These are phyloP conservation scores for Coracopsis vasa DNA, from an alignment of 2,113 vertebrate genomes.

Conservation along the genomic window DNA sequence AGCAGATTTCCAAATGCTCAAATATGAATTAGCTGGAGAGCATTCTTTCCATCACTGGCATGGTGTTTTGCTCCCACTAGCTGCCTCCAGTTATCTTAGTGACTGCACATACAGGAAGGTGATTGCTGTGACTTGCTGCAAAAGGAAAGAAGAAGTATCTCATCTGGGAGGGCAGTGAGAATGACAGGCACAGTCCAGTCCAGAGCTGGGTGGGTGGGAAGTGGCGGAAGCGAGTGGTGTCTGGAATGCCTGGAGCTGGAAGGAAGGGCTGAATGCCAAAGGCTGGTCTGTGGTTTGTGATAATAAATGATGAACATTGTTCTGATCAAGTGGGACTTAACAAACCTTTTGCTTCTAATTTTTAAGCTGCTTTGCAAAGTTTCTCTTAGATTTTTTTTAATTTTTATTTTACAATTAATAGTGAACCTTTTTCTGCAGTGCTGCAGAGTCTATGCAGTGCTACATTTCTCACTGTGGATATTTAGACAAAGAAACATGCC, in stretches of 20 bases:
- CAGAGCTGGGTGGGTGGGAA: background rate
- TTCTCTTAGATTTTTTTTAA: accelerated
- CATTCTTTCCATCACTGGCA: background rate
- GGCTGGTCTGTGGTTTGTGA: background rate
- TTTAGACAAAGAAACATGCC: background rate
- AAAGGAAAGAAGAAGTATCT: background rate
- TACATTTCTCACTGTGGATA: background rate
- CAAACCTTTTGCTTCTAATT: background rate
- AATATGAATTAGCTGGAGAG: background rate
- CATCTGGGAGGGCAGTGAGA: background rate
- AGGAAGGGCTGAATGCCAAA: background rate
- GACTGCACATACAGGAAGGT: background rate
- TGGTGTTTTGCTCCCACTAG: background rate
- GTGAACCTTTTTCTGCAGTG: background rate
- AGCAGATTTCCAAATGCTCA: background rate
- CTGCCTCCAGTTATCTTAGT: background rate
- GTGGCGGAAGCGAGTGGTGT: accelerated
- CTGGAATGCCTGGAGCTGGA: background rate
- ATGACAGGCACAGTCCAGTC: background rate
- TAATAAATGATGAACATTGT: background rate
- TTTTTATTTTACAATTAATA: background rate
- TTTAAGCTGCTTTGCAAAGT: background rate
- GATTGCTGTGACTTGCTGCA: background rate
- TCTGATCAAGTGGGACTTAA: background rate
- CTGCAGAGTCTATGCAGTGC: background rate